phyloP scores from a whole-genome alignment of 1,140 invertebrate genomes.

The Ceratitis capitata region DNA sequence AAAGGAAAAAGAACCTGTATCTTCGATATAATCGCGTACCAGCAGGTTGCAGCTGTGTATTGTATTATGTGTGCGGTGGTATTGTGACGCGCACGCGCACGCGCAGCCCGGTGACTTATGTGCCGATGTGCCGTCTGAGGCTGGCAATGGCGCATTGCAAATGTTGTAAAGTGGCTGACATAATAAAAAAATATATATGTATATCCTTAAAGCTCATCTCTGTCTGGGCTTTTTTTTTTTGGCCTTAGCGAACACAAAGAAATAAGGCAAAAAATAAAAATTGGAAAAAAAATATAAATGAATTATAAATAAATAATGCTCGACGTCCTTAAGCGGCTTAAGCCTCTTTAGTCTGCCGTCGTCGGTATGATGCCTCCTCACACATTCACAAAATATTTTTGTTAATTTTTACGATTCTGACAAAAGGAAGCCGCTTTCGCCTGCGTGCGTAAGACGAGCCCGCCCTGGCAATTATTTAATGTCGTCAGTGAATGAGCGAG shows the following conservation, averaged over 20 bases:
- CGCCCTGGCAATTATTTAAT: constrained; percentile 20
- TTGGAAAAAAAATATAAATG: too few species aligned
- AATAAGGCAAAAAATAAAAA: too few species aligned
- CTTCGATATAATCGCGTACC: not conserved
- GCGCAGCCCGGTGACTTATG: constrained; percentile 8
- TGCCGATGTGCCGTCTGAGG: not conserved
- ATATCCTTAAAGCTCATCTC: not conserved
- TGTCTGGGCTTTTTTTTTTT: not conserved
- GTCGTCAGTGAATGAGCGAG: constrained; percentile 6
- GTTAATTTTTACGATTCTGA: not conserved
- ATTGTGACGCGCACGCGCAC: not conserved
- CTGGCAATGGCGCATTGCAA: too few species aligned
- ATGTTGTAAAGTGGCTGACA: not conserved
- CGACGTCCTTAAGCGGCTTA: not conserved
- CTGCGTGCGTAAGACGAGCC: too few species aligned
- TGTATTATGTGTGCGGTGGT: too few species aligned
- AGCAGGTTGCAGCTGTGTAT: not conserved
- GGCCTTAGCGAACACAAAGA: not conserved
- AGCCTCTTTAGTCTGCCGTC: not conserved
- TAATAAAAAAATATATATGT: not conserved
- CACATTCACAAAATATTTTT: not conserved
- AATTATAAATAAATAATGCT: too few species aligned
- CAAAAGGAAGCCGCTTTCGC: not conserved
- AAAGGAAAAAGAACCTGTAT: not conserved
- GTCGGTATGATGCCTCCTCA: not conserved